phyloP scores from a whole-genome alignment of 2,113 vertebrate species.

The Prolemur simus region DNA sequence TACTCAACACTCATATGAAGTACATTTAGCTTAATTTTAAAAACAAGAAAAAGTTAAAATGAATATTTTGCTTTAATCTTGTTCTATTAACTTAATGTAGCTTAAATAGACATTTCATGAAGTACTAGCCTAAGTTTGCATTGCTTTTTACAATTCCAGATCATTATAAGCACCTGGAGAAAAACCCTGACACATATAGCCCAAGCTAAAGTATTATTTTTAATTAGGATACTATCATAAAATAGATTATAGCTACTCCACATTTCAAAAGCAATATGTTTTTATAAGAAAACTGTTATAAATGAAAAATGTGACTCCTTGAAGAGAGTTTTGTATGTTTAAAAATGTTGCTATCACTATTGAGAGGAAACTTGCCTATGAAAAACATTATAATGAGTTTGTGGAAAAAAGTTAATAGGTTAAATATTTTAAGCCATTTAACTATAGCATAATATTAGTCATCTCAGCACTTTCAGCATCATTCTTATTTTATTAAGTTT shows the following conservation, averaged over 20 bases:
- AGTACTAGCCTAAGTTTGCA: slow-evolving; percentile 68
- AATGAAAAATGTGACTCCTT: slow-evolving; percentile 71
- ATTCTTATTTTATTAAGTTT: slow-evolving; percentile 70
- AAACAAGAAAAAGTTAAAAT: slow-evolving; percentile 64
- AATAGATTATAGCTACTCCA: slow-evolving; percentile 68
- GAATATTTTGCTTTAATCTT: slow-evolving; percentile 68
- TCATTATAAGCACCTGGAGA: slow-evolving; percentile 76
- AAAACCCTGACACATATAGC: slow-evolving; percentile 73
- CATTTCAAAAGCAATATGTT: slow-evolving; percentile 70
- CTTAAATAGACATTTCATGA: slow-evolving; percentile 69
- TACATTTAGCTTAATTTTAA: slow-evolving; percentile 63
- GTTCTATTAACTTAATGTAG: slow-evolving; percentile 70
- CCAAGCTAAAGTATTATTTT: slow-evolving; percentile 71
- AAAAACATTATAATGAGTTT: slow-evolving; percentile 77
- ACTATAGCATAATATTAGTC: slow-evolving; percentile 75
- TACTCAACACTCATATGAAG: slow-evolving; percentile 57
- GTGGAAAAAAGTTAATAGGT: slow-evolving; percentile 75
- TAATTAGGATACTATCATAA: slow-evolving; percentile 70
- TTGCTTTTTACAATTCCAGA: slow-evolving; percentile 77
- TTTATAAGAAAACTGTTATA: slow-evolving; percentile 72
- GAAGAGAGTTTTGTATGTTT: slow-evolving; percentile 66
- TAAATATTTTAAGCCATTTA: slow-evolving; percentile 79
- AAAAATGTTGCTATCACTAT: slow-evolving; percentile 73
- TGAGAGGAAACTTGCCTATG: slow-evolving; percentile 72
- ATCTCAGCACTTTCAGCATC: slow-evolving; percentile 76